Evolutionary conservation across 2,797 vertebrate genomes (phyloP), one percentile per base, ranked within the genome.

Genomic region (Hirundo rustica): DNA sequence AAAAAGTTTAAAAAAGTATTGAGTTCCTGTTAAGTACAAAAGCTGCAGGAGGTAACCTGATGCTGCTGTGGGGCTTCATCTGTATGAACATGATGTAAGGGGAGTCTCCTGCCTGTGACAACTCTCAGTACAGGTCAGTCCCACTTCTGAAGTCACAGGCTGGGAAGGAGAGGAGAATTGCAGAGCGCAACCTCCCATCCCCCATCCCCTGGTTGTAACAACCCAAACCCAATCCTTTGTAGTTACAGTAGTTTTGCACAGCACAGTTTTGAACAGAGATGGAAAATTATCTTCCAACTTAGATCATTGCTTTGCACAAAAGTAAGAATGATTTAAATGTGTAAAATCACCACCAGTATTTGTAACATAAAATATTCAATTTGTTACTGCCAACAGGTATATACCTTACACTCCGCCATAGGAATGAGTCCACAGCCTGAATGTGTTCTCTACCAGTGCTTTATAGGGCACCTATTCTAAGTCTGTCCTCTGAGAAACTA

Each of bases 151-250:
- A 67, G 21, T 27, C 53, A 48, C 42, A 55, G n/a, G 4, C 3
- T 30, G 29, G 36, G 34, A 34, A 53, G 10, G 9, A 57, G 36
- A 80, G 36, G 47, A 70, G n/a, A 77, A 34, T 16, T 92, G 40
- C 9, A 40, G 73, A 64, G 27, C 36, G 4, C 5, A 16, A 26
- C 11, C 8, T 51, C 16, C 20, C 6, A 40, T 7, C 8, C 4
- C 32, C 1, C 0, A 0, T 11, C 3, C 7, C 15, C 21, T 32
- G 6, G 32, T 18, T 29, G 34, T 15, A 30, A 38, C 29, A 60
- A 32, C 9, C 2, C 11, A 73, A 10, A 27, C 4, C 18, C 20
- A 45, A 30, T 44, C 25, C 19, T 8, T 36, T 57, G 38, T 57
- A 45, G 26, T 77, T 89, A 16, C 13, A 36, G 18, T 47, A 72